Evolutionary conservation across 2,797 vertebrate species (phyloP), one percentile per base, ranked within the genome.

Genomic region (Enoplosus armatus): DNA sequence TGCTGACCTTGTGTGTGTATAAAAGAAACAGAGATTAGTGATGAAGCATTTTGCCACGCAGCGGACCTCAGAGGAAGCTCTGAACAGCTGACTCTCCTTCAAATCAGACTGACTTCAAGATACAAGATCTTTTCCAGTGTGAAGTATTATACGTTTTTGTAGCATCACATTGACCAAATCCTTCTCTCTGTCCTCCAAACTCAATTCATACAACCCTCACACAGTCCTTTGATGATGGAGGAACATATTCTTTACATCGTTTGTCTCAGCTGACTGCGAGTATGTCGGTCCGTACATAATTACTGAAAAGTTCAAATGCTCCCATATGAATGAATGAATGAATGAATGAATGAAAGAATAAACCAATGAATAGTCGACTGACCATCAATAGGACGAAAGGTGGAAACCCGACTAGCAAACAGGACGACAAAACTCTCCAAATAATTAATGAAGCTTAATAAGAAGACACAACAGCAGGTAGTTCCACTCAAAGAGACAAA

Each of bases 381-480:
- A 43, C 3, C 6, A 16, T 50, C 26, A 81, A 59, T 15, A 22
- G 63, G 29, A 81, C 31, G 15, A 71, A 53, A 77, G 41, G 48
- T 55, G 61, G 75, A 89, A 76, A 82, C 43, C 14, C 5, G 24
- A 15, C 61, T 0, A 43, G 69, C 64, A 73, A 55, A 60, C 33
- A 62, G 67, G 47, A 75, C 3, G 9, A 43, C 47, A 63, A 63
- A 56, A 1, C 70, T 58, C 59, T 37, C 15, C 45, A 58, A 80
- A 90, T 84, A 80, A 84, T 85, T 29, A 47, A 83, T 76, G 59
- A 75, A 60, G 64, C 73, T 24, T 3, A 54, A 58, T 37, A 89
- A 79, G 10, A 41, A 54, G 41, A 85, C 27, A 79, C 51, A 82
- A 73, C 12, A 71, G 77, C 29, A 70, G 50, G n/a, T 61, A 60